phyloP scores from a whole-genome alignment of 2,888 invertebrate species.

The Drosophila merina region DNA sequence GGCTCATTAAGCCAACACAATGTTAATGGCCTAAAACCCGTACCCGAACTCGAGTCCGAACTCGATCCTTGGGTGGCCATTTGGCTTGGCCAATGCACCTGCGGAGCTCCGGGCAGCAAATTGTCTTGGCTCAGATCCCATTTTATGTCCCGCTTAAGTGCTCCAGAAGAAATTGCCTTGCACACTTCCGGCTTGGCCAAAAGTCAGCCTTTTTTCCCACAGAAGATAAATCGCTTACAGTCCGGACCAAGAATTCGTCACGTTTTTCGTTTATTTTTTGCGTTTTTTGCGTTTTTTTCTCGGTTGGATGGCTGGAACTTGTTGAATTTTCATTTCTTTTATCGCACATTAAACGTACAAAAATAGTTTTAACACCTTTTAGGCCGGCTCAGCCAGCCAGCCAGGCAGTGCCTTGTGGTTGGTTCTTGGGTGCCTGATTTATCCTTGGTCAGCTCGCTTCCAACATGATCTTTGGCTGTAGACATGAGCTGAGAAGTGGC shows the following conservation, averaged over 20 bases:
- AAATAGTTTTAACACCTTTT: conserved; percentile 81
- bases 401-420: conserved; percentile 41
- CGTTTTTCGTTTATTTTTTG: conserved; percentile 52
- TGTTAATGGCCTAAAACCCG: conserved; percentile 30
- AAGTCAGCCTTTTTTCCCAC: conserved; percentile 42
- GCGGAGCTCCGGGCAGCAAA: conserved; percentile 34
- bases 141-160: conserved; percentile 59
- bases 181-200: conserved; percentile 43
- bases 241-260: conserved; percentile 62
- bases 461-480: conserved; percentile 76
- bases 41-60: no score
- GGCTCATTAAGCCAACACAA: conserved; percentile 67
- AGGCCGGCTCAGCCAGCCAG: conserved; percentile 69
- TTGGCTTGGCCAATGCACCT: conserved; percentile 19
- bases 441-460: conserved; percentile 61
- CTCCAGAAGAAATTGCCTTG: conserved; percentile 4
- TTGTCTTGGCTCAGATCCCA: conserved; percentile 30
- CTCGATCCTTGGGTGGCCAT: conserved; percentile 34
- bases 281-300: background rate
- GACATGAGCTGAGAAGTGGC: conserved; percentile 60
- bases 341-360: conserved; percentile 80
- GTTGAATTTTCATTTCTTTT: conserved; percentile 75
- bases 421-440: conserved; percentile 49
- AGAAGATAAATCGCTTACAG: conserved; percentile 10
- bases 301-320: conserved; percentile 14